Base-by-base conservation (phyloP, 2,888 invertebrate species). In the Scaptodrosophila latifasciaeformis region DNA sequence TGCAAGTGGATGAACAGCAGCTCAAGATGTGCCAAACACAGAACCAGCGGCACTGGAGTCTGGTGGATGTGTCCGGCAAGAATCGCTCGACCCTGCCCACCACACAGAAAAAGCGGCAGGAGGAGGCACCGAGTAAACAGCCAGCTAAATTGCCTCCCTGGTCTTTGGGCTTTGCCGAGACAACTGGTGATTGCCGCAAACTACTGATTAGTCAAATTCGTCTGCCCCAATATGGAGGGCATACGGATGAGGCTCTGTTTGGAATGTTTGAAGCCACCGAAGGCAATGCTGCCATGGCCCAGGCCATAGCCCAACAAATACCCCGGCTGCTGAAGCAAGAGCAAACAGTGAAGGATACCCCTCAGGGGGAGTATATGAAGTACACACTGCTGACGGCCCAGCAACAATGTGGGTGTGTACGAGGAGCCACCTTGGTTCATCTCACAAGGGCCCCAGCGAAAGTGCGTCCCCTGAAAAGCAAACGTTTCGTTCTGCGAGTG, bases 121-220 rank as follows among this genome's bases (percentile, higher is more conserved):
- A 87, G 59, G 88, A 3, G 24, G 24, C 24, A 3, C 24, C 24
- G 7, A 6, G 2, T 13, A n/a, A n/a, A n/a, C 21, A 35, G 10
- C 63, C 61, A 90, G 59, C 88, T 88, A 5, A 92, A 43, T 1
- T 92, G 54, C 88, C 89, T 2, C 92, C 93, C 2, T 95, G 95
- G 95, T 89, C 89, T 40, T 89, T 94, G 24, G 95, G 95, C 0
- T 95, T 95, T 85, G 93, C 95, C 0, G 95, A 95, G 87, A 92
- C 94, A 9, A 91, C 94, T 0, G 94, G 94, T 27, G 68, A 76
- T 5, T 89, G 89, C 49, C 89, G 92, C 63, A 91, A 92, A 72
- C 85, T 95, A n/a, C 91, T 91, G 79, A 91, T 94, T 51, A 90
- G 92, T 0, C 95, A 95, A 86, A 89, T 95, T 44, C 89, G 95